Conservation (phyloP, 2,797 vertebrate species). For the Hozukius guyotensis region DNA sequence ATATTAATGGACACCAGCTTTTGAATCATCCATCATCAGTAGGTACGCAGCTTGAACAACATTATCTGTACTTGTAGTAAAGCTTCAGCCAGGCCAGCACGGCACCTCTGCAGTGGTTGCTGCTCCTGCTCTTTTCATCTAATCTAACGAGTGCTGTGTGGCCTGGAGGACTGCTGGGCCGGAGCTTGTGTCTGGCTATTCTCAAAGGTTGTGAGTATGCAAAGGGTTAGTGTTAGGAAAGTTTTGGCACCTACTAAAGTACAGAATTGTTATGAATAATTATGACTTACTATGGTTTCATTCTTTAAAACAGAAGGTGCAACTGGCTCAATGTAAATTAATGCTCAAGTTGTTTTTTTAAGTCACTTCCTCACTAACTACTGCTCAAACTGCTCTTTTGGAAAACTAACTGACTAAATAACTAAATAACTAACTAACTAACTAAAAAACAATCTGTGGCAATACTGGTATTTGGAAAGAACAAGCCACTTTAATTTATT, state of each 20-base stretch:
- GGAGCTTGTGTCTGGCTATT: constrained; percentile 39
- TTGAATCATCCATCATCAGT: constrained; percentile 25
- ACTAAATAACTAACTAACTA: too few relatives aligned
- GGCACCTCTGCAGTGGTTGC: constrained; percentile 15
- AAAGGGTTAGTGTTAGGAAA: constrained; percentile 13
- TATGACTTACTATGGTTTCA: neutral
- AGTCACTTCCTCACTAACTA: too few relatives aligned
- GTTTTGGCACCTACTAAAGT: neutral
- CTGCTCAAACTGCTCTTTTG: too few relatives aligned
- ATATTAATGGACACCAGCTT: constrained; percentile 44
- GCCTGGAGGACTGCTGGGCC: constrained; percentile 22
- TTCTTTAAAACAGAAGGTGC: neutral
- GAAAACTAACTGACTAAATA: too few relatives aligned
- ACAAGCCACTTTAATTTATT: neutral
- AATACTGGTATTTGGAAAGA: neutral
- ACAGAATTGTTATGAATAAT: neutral
- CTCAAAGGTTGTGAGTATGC: constrained; percentile 24
- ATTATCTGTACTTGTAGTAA: constrained; percentile 4
- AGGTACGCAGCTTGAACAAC: constrained; percentile 1
- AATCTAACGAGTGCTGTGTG: constrained; percentile 54
- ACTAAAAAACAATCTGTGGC: neutral
- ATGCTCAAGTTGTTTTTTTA: neutral
- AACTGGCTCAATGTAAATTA: neutral
- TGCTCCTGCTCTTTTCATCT: constrained; percentile 55
- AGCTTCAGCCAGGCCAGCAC: constrained; percentile 1